phyloP scores from a whole-genome alignment of 2,113 vertebrate species.

The Oriolus oriolus region DNA sequence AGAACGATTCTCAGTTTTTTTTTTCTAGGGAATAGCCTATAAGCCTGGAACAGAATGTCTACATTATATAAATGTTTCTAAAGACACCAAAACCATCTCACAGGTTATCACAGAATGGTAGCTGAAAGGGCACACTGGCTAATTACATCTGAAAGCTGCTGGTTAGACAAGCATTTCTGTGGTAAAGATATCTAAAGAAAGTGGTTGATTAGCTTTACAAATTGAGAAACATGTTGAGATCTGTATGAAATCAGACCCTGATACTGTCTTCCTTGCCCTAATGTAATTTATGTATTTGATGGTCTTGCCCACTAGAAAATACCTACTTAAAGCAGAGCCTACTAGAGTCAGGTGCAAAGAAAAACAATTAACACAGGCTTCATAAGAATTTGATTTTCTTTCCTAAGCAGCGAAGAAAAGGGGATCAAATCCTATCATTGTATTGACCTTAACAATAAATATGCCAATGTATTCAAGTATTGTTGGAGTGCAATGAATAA shows the following conservation, averaged over 20 bases:
- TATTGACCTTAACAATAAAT: conserved; percentile 64
- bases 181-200: not conserved
- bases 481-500: conserved; percentile 39
- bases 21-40: not conserved
- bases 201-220: conserved; percentile 48
- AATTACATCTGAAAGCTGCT: conserved; percentile 20
- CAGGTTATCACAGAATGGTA: not conserved
- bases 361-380: not conserved
- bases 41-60: not conserved
- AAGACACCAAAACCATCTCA: not conserved
- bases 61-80: not conserved
- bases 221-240: conserved; percentile 36
- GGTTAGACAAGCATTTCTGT: conserved; percentile 12
- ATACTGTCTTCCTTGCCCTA: conserved; percentile 14
- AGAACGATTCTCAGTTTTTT: not conserved
- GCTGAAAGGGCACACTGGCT: not conserved
- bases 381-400: conserved; percentile 4
- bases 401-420: conserved; percentile 20
- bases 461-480: conserved; percentile 2
- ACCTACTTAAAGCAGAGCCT: not conserved
- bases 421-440: conserved; percentile 25
- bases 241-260: conserved; percentile 19
- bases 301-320: not conserved
- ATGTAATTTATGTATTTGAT: conserved; percentile 19
- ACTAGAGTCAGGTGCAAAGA: conserved; percentile 4